Percentiles rank a stretch among this genome's conserved stretches.
These are phyloP conservation scores for Lucifuga dentata DNA, from an alignment of 2,113 vertebrate genomes.

Conservation along the genomic window DNA sequence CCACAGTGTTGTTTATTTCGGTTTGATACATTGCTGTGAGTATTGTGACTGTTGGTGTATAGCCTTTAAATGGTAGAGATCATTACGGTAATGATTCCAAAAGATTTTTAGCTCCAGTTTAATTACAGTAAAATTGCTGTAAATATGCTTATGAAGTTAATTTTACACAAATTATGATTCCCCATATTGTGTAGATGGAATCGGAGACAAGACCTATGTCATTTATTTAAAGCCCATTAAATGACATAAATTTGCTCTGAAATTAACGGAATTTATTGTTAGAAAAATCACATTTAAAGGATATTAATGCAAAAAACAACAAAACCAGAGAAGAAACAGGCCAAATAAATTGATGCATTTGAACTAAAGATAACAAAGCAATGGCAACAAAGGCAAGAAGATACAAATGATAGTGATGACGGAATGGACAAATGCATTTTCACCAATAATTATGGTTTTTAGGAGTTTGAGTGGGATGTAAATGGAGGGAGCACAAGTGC, in stretches of 20 bases:
- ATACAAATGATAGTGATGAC: not conserved
- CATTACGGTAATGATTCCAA: constrained; percentile 46
- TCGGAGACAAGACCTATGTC: constrained; percentile 15
- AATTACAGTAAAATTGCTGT: constrained; percentile 41
- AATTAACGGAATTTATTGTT: no score
- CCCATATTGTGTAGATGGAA: constrained; percentile 16
- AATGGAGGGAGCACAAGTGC: constrained; percentile 1
- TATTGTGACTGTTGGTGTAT: constrained; percentile 18
- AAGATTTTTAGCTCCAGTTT: constrained; percentile 41
- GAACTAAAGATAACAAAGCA: constrained; percentile 10
- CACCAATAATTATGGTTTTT: constrained; percentile 23
- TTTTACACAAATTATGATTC: constrained; percentile 11
- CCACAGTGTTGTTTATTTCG: constrained; percentile 16
- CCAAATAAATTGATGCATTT: not conserved
- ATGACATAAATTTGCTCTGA: constrained; percentile 12
- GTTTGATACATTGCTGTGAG: constrained; percentile 20
- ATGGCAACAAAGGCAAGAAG: constrained; percentile 20
- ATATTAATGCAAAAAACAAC: constrained; percentile 3
- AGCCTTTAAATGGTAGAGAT: constrained; percentile 11
- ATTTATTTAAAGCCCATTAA: constrained; percentile 29
- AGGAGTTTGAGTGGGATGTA: constrained; percentile 16
- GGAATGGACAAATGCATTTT: constrained; percentile 9
- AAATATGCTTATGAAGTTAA: constrained; percentile 13
- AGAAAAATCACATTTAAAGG: not conserved
- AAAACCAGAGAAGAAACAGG: no score